Conservation (phyloP, 2,113 vertebrate genomes). For the Nanger granti region DNA sequence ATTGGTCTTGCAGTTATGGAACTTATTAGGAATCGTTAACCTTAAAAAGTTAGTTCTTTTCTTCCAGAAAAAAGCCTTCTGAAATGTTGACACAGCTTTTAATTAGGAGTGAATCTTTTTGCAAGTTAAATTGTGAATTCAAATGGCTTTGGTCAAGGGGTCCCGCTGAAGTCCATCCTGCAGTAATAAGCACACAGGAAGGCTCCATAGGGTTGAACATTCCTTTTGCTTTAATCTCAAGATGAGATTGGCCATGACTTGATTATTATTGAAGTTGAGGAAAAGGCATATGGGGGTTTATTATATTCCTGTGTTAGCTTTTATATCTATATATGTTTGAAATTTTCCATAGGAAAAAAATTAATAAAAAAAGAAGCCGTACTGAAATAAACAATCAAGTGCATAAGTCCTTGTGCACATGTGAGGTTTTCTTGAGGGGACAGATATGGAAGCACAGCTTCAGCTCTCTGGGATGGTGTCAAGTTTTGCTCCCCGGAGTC, state of each 20-base stretch:
- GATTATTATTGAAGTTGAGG: not conserved
- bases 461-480: not conserved
- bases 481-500: not conserved
- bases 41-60: constrained; percentile 30
- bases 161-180: not conserved
- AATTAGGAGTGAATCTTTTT: constrained; percentile 35
- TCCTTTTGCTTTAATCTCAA: not conserved
- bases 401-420: not conserved
- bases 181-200: not conserved
- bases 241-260: not conserved
- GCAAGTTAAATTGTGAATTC: constrained; percentile 14
- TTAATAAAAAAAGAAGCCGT: not conserved
- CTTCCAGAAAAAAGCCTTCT: constrained; percentile 37
- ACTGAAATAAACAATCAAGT: not conserved
- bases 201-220: not conserved
- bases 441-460: not conserved
- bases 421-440: not conserved
- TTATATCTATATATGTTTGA: not conserved
- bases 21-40: constrained; percentile 5
- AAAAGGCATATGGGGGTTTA: not conserved
- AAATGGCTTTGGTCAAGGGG: not conserved
- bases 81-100: constrained; percentile 51
- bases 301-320: not conserved
- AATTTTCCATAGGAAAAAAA: not conserved
- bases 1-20: not conserved